Base-by-base conservation (phyloP, 2,888 invertebrate genomes). In the Zelleria hepariella region DNA sequence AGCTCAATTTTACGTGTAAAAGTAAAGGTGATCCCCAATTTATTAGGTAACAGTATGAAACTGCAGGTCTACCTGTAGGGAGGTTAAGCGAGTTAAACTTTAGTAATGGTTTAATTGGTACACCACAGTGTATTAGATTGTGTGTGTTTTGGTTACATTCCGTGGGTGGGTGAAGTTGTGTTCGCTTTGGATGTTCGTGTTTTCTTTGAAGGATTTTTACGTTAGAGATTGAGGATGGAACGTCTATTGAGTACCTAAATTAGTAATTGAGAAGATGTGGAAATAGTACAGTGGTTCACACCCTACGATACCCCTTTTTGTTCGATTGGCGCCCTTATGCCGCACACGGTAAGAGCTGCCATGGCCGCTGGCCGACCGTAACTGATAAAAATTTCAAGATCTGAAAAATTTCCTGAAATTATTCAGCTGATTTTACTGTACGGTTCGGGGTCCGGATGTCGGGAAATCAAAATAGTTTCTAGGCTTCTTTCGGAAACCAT, bases 61-160 rank as follows among this genome's bases (percentile, higher is more conserved):
- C 15, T 15, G 15, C 15, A 42, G 32, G 32, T 42, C 32, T 15
- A n/a, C 32, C 32, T 15, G 10, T 42, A 10, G 32, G 2, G 32
- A 42, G 15, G 15, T 15, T 42, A 42, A 15, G 32, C 15, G 10
- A 15, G 1, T 10, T 42, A 42, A 42, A 42, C 64, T 77, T 75
- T 69, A 68, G 73, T 74, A 75, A 74, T 77, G 65, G 64, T 77
- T 77, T 75, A 77, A 79, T 78, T 75, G 76, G 73, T 75, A 75
- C 73, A 71, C 55, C 27, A 55, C 15, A 53, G 23, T 20, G 18
- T 49, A 20, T 26, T 53, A 49, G 20, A 27, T 32, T 32, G 26
- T 55, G 23, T 55, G 26, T 55, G 20, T 32, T 26, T 55, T 21
- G 18, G 55, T 32, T 10, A 20, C 8, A 10, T 55, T 55, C 27